Percentiles rank a stretch among this genome's conserved stretches.
These are phyloP conservation scores for Felis catus DNA, from an alignment of 2,113 vertebrate genomes.

Conservation along the genomic window F.catus_Fca126_mat1.0 CM031417.1:7986501-7987000, in stretches of 20 bases:
- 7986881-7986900: background rate
- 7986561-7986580: background rate
- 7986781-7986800: background rate
- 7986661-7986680: background rate
- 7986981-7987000: background rate
- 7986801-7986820: background rate
- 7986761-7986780: background rate
- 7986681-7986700: too few species aligned
- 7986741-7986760: fast-evolving
- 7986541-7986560: background rate
- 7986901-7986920: background rate
- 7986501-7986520: background rate
- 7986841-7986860: background rate
- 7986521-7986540: background rate
- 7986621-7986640: background rate
- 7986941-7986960: background rate
- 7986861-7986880: background rate
- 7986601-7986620: background rate
- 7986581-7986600: background rate
- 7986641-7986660: background rate
- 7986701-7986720: background rate
- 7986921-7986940: background rate
- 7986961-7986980: background rate
- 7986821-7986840: background rate
- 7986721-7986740: background rate